A percentile compares a stretch with the other conserved stretches of the same genome.
Conservation (phyloP, 2,888 invertebrate species). For the Phlogophora meticulosa region DNA sequence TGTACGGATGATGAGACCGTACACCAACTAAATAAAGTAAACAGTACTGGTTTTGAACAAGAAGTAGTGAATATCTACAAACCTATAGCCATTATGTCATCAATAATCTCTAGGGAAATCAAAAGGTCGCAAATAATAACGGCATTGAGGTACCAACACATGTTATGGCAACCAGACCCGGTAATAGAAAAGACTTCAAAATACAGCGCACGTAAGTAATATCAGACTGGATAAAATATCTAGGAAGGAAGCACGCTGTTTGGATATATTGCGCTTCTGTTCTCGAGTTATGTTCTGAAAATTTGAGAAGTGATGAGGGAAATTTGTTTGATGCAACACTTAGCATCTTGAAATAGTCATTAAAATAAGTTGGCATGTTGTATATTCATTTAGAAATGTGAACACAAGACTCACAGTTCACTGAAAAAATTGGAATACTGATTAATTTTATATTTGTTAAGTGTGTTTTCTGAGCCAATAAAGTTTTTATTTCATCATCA, state of each 20-base stretch:
- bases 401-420: no score
- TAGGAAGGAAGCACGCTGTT: slow-evolving; percentile 12
- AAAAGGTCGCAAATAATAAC: slow-evolving; percentile 10
- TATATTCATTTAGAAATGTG: no score
- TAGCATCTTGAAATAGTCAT: background rate
- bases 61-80: background rate
- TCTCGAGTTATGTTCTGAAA: background rate
- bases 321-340: background rate
- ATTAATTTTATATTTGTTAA: no score
- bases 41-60: no score
- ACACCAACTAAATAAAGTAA: no score
- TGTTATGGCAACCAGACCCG: background rate
- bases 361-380: no score
- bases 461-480: no score
- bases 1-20: no score
- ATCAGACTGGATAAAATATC: slow-evolving; percentile 40
- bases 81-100: background rate
- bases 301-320: background rate
- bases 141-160: background rate
- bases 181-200: slow-evolving; percentile 34
- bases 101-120: slow-evolving; percentile 10
- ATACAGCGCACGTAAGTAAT: slow-evolving; percentile 49
- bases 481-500: no score
- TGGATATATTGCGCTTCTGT: slow-evolving; percentile 18
- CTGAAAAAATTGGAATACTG: no score